Evolutionary conservation across 1,140 invertebrate species (phyloP).

Genomic region (Panagrolaimus sp.): DNA sequence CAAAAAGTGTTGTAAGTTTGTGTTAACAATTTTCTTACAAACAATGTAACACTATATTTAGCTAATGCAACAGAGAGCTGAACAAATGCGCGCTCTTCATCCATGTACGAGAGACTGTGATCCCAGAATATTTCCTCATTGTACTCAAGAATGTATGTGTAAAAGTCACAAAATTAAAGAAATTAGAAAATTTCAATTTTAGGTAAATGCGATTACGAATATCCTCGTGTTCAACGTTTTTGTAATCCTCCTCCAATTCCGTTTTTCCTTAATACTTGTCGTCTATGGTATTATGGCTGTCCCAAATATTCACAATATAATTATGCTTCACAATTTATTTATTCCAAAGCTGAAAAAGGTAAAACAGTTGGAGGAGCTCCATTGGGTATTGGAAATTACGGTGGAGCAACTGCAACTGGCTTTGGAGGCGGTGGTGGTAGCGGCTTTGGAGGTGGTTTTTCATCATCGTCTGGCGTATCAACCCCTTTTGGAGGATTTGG

Average conservation of each 20-base stretch:
- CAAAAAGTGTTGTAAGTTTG: neutral
- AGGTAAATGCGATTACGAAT: slow-evolving; percentile 45
- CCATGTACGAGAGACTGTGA: slow-evolving; percentile 39
- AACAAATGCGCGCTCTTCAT: slow-evolving; percentile 6
- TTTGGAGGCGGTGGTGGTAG: neutral
- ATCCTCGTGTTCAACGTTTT: slow-evolving; percentile 41
- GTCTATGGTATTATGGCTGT: slow-evolving; percentile 45
- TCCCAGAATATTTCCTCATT: slow-evolving; percentile 18
- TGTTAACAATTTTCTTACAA: neutral
- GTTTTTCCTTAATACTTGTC: slow-evolving; percentile 43
- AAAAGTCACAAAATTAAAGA: no score
- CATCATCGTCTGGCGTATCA: no score
- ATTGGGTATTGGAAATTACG: no score
- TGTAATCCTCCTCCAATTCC: slow-evolving; percentile 47
- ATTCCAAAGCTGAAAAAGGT: slow-evolving; percentile 47
- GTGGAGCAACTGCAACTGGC: no score
- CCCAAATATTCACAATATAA: slow-evolving; percentile 44
- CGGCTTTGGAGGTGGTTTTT: neutral
- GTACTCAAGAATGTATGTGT: slow-evolving; percentile 32
- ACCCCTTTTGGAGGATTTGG: no score
- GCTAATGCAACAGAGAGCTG: neutral
- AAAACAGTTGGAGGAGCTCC: slow-evolving; percentile 33
- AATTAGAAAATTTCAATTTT: no score
- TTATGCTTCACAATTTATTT: slow-evolving; percentile 44
- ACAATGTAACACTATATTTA: neutral